Conservation (phyloP, 1,140 invertebrate genomes). For the Galleria mellonella region DNA sequence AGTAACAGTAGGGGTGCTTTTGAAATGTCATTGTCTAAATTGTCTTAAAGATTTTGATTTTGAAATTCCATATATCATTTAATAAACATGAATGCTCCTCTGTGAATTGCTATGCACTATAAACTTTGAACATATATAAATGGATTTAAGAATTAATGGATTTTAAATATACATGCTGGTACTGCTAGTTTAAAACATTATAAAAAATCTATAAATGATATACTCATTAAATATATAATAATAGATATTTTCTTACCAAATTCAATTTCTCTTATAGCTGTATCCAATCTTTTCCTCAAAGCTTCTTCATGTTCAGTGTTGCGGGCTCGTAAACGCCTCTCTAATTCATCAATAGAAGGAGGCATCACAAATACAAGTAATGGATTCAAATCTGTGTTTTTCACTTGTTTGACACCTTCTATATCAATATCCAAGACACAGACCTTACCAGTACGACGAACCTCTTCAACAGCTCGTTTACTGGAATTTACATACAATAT, state of each 20-base stretch:
- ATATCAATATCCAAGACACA: slow-evolving; percentile 98
- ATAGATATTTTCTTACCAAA: slow-evolving; percentile 82
- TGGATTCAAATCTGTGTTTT: slow-evolving; percentile 88
- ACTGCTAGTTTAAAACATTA: too few relatives aligned
- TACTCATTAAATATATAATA: too few relatives aligned
- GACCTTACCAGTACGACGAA: slow-evolving; percentile 86
- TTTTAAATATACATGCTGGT: too few relatives aligned
- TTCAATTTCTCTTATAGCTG: slow-evolving; percentile 86
- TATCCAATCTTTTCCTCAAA: slow-evolving; percentile 82
- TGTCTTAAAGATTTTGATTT: too few relatives aligned
- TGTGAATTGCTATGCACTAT: too few relatives aligned
- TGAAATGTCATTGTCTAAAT: too few relatives aligned
- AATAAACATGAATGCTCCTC: too few relatives aligned
- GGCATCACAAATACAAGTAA: slow-evolving; percentile 95
- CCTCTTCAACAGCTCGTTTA: slow-evolving; percentile 89
- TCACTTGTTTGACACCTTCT: slow-evolving; percentile 94
- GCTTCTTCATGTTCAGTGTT: slow-evolving; percentile 94
- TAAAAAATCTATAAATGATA: too few relatives aligned
- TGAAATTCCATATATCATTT: too few relatives aligned
- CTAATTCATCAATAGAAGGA: slow-evolving; percentile 87
- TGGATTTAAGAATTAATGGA: too few relatives aligned
- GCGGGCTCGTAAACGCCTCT: slow-evolving; percentile 83
- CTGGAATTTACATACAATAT: slow-evolving; percentile 73
- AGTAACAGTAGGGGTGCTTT: too few relatives aligned
- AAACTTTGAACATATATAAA: too few relatives aligned